Base-by-base conservation (phyloP, 2,797 vertebrate species). In the Falco rusticolus region DNA sequence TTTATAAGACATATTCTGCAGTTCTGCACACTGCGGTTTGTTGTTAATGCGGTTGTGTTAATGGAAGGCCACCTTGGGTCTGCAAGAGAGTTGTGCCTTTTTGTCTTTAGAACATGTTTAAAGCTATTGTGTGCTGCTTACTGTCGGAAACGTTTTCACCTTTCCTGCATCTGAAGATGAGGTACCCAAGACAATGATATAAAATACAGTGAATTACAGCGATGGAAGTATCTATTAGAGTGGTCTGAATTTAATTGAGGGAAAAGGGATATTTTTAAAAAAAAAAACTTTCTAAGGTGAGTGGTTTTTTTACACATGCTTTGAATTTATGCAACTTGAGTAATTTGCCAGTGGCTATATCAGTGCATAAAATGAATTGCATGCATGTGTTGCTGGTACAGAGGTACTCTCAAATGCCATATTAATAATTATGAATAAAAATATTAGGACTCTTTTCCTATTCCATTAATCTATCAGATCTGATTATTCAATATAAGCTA, bases 391-490 rank as follows among this genome's bases (percentile, higher is more conserved):
- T 81, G 37, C 13, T 4, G 5, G 47, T 50, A 56, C 13, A 43
- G 56, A 1, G 1, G 43, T 31, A 39, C 85, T 83, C 61, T 94
- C 60, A 87, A 81, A 87, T 70, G 68, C 29, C 10, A 1, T 76
- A 41, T 76, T 79, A 75, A 65, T 71, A 78, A 89, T 89, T 50
- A 64, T 43, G 77, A 45, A 25, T 39, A 59, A 22, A 45, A 59
- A 34, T 14, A 41, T 41, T 41, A 41, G 68, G 80, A 90, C 70
- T 89, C 56, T 31, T 84, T 95, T 97, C 59, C 33, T 84, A 4
- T 59, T 93, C 91, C 64, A 68, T 65, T 95, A 96, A 77, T 83
- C 60, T 75, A 48, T 83, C 48, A 14, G 28, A 95, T 39, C 15
- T 34, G 50, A 80, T 80, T 83, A 79, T 92, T 93, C 60, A 75